Evolutionary conservation across 30 jellyfish, hydroid and myxozoan genomes (phyloP).

Genomic region (Hydra vulgaris): DNA sequence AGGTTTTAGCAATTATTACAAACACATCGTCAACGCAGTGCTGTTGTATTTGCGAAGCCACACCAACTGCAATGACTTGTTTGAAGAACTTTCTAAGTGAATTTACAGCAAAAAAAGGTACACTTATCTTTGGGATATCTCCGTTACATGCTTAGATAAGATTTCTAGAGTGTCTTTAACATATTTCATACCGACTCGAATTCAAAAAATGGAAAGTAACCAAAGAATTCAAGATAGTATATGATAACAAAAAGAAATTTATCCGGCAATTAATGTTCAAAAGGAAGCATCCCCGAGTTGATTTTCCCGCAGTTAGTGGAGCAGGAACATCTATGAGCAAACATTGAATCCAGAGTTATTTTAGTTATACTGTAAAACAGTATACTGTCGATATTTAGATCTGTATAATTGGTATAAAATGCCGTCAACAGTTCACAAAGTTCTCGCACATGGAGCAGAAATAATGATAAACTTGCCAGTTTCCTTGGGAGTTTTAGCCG

Average conservation of each 20-base stretch:
- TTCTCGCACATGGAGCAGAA: not conserved
- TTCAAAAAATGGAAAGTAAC: no score
- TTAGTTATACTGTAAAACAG: no score
- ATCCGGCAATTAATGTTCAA: no score
- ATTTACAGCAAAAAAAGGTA: not conserved
- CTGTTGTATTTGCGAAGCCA: not conserved
- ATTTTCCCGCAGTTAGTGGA: no score
- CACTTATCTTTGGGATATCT: not conserved
- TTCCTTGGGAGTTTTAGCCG: not conserved
- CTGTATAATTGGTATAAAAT: not conserved
- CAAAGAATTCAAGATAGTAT: no score
- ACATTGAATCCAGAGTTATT: no score
- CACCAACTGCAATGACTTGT: not conserved
- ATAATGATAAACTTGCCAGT: not conserved
- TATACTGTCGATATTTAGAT: no score
- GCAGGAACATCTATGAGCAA: no score
- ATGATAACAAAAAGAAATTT: no score
- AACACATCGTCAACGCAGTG: not conserved
- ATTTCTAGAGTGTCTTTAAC: no score
- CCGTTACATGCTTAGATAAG: not conserved
- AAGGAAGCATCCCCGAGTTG: no score
- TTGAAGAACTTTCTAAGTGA: not conserved
- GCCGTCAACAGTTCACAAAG: not conserved
- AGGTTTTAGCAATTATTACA: not conserved
- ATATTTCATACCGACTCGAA: no score